Conservation (phyloP, 2,113 vertebrate species). For the Scophthalmus maximus region DNA sequence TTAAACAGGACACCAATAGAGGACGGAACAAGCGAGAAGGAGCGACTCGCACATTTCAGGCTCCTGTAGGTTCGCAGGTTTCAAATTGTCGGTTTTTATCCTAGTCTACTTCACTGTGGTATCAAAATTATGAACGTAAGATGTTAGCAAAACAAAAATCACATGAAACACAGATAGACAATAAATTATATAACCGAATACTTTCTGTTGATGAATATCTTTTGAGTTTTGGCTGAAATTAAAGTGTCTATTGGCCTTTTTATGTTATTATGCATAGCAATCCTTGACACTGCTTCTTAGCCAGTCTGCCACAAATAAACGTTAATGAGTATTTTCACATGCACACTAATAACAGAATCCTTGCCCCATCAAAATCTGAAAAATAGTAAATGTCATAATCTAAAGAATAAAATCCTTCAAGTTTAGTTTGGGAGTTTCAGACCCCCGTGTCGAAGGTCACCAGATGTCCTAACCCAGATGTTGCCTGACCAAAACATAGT, state of each 20-base stretch:
- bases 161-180: too few species aligned
- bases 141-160: not conserved
- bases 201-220: not conserved
- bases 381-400: not conserved
- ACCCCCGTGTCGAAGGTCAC: slow-evolving; percentile 11
- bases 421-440: not conserved
- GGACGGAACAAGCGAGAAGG: not conserved
- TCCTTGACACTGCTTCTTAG: not conserved
- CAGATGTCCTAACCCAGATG: slow-evolving; percentile 17
- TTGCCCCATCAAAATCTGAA: not conserved
- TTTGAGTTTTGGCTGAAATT: not conserved
- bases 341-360: not conserved
- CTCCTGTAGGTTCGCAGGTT: not conserved
- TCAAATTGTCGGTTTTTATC: not conserved
- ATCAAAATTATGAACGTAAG: not conserved
- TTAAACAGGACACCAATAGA: not conserved
- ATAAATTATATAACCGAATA: too few species aligned
- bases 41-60: not conserved
- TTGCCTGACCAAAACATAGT: not conserved
- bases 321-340: not conserved
- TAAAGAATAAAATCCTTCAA: not conserved
- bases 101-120: not conserved
- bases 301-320: not conserved
- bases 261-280: not conserved
- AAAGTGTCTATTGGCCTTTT: not conserved